A percentile compares a stretch with the other conserved stretches of the same genome.
These are phyloP conservation scores for Rhinoptilus africanus DNA, from an alignment of 2,113 vertebrate genomes.

Conservation along the genomic window DNA sequence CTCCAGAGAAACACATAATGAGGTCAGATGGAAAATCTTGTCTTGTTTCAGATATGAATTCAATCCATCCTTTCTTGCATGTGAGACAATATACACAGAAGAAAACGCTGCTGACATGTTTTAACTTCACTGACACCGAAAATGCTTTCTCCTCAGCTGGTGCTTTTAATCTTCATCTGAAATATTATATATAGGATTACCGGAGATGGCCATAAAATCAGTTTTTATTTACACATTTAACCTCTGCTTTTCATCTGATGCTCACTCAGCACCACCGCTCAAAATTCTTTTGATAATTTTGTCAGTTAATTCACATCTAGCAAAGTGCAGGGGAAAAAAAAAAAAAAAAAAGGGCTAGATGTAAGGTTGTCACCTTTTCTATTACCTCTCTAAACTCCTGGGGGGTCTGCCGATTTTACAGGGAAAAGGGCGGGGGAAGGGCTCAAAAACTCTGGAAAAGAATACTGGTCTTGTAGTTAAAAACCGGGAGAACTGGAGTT, in stretches of 20 bases:
- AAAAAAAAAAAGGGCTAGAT: slow-evolving; percentile 4
- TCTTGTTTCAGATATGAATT: slow-evolving; percentile 73
- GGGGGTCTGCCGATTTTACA: slow-evolving; percentile 17
- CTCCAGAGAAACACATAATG: slow-evolving; percentile 76
- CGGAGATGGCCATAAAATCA: background rate
- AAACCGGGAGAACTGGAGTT: slow-evolving; percentile 53
- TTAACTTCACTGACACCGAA: slow-evolving; percentile 64
- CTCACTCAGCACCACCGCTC: background rate
- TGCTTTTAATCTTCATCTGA: slow-evolving; percentile 40
- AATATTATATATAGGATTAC: slow-evolving; percentile 10
- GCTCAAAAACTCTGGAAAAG: slow-evolving; percentile 39
- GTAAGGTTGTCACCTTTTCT: slow-evolving; percentile 51
- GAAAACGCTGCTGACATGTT: slow-evolving; percentile 52
- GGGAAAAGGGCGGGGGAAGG: background rate
- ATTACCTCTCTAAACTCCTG: background rate
- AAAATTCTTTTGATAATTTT: slow-evolving; percentile 4
- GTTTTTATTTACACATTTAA: slow-evolving; percentile 23
- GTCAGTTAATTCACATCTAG: slow-evolving; percentile 50
- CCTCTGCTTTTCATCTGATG: background rate
- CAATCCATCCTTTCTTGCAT: slow-evolving; percentile 71
- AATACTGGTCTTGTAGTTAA: slow-evolving; percentile 69
- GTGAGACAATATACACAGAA: slow-evolving; percentile 57
- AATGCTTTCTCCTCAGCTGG: slow-evolving; percentile 43
- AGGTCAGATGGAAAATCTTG: slow-evolving; percentile 78
- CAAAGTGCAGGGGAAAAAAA: background rate